Evolutionary conservation across 2,888 invertebrate genomes (phyloP).

Genomic region (Pandemis cinnamomeana): DNA sequence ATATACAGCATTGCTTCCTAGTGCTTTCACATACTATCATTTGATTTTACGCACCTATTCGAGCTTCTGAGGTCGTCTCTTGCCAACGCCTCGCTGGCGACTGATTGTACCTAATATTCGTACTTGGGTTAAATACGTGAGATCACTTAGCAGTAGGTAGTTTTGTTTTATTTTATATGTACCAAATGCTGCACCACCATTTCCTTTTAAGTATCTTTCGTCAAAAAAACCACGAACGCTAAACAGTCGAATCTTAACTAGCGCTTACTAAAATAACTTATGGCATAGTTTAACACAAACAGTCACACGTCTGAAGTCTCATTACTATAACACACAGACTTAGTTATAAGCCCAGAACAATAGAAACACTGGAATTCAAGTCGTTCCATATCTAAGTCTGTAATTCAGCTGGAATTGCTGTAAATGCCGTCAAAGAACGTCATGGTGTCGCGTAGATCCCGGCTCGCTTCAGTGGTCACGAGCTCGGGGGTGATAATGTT

Average conservation of each 20-base stretch:
- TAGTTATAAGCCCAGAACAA: neutral
- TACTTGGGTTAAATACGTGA: too few relatives aligned
- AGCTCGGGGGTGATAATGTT: constrained; percentile 55
- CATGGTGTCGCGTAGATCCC: constrained; percentile 52
- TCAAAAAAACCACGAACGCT: neutral
- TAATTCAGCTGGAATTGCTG: constrained; percentile 15
- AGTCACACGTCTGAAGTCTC: constrained; percentile 4
- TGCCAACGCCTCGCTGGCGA: too few relatives aligned
- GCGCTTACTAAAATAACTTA: constrained; percentile 22
- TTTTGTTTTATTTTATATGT: too few relatives aligned
- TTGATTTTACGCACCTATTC: too few relatives aligned
- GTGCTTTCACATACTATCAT: too few relatives aligned
- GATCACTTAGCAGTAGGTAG: too few relatives aligned
- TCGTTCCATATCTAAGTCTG: neutral
- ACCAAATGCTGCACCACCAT: neutral
- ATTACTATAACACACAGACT: neutral
- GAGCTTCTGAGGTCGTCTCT: too few relatives aligned
- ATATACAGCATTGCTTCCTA: too few relatives aligned
- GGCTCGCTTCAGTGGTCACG: constrained; percentile 47
- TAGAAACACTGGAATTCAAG: neutral
- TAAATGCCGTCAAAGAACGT: constrained; percentile 59
- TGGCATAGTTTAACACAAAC: constrained; percentile 9
- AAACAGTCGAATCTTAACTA: constrained; percentile 7
- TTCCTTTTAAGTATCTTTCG: neutral
- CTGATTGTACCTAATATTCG: too few relatives aligned